A percentile compares a stretch with the other conserved stretches of the same genome.
These are phyloP conservation scores for Pseudopodoces humilis DNA, from an alignment of 2,113 vertebrate genomes.

Conservation along the genomic window DNA sequence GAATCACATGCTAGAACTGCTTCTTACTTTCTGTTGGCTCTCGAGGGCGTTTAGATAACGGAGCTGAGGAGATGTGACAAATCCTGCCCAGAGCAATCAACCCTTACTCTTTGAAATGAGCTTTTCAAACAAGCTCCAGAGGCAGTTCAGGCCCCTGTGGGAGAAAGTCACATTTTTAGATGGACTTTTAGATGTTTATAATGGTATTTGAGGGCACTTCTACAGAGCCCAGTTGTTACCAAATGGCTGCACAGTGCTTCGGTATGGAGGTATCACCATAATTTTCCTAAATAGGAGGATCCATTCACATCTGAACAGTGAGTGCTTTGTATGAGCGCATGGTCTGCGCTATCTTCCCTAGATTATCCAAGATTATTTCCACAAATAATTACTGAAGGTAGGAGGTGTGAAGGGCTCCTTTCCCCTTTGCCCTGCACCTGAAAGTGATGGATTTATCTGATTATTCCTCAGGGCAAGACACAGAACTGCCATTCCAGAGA, in stretches of 20 bases:
- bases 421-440: neutral
- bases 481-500: neutral
- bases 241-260: neutral
- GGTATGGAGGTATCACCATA: neutral
- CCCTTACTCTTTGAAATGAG: neutral
- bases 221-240: neutral
- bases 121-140: neutral
- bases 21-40: neutral
- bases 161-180: neutral
- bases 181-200: neutral
- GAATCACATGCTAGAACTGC: conserved; percentile 48
- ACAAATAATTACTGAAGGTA: neutral
- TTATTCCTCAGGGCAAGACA: neutral
- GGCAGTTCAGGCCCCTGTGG: neutral
- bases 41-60: neutral
- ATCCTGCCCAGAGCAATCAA: neutral
- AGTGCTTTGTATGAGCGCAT: neutral
- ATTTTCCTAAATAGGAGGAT: neutral
- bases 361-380: neutral
- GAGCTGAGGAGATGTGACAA: neutral
- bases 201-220: neutral
- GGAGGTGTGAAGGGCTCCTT: neutral
- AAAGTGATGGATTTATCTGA: neutral
- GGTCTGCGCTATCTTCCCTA: neutral
- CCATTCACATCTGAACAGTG: neutral